Evolutionary conservation across 2,797 vertebrate genomes (phyloP), one percentile per base, ranked within the genome.

Genomic region (Bradypodion pumilum): DNA sequence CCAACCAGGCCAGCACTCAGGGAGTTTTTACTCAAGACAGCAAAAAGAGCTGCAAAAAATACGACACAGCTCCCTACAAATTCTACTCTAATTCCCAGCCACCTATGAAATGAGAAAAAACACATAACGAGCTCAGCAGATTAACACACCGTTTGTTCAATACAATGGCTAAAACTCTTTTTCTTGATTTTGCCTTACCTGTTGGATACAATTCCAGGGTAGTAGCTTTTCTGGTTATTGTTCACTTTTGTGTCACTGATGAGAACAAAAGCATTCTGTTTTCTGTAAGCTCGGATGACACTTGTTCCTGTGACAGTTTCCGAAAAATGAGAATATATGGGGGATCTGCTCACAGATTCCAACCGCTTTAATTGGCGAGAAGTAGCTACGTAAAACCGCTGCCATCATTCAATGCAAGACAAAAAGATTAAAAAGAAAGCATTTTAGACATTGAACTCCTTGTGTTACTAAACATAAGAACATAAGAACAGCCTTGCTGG

Each of bases 271-370:
- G 97, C 94, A 62, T 87, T 84, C 82, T 94, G 92, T 82, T 97
- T 96, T 86, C 95, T 90, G 0, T 97, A 99, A 73, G 98, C 99
- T 91, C 98, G 96, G 95, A 99, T 98, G 91, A 99, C 95, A 44
- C 97, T 98, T 79, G 95, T 91, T 83, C 99, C 99, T 0, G 97
- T 97, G 86, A 99, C 85, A 0, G 97, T 98, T 95, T 99, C 99
- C 8, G 98, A 99, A 95, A 99, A 99, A 94, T 99, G 98, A 40
- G 98, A 99, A 94, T 98, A 99, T 90, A 99, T 97, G 69, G 99
- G 98, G 13, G 99, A 99, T 85, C 99, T 97, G 95, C 97, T 99
- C 93, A 99, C 88, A 0, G 98, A 99, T 92, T 99, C 99, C 96
- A 99, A 95, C 0, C 98, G 96, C 94, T 99, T 99, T 87, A 99